Base-by-base conservation (phyloP, 2,888 invertebrate species). In the Julus scanicus region DNA sequence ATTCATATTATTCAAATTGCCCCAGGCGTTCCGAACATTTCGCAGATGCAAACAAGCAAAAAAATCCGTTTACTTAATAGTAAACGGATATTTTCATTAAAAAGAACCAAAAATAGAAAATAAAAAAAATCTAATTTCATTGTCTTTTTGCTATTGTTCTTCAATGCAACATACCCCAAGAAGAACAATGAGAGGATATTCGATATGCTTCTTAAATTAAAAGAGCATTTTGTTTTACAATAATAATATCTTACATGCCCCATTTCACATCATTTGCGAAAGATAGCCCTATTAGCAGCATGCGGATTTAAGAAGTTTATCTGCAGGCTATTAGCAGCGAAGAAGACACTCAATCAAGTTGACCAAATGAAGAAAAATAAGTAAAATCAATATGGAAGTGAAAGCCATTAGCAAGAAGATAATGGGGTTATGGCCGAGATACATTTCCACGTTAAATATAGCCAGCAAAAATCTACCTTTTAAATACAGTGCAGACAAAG, bases 281-380 rank as follows among this genome's bases (percentile, higher is more conserved):
- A 44, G 29, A 71, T 71, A 71, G 13, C 29, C 71, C 71, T 71
- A 29, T 71, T 71, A 71, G 8, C n/a, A 29, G 29, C 29, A 71
- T 29, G 29, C 71, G 11, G 29, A 71, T 71, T 71, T 29, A 71
- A 71, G 29, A 29, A 71, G 71, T 29, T 71, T 29, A 71, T 71
- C 71, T 9, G 5, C 11, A 9, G 71, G 71, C 71, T 71, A 71
- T 71, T 71, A 71, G 71, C 71, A 13, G 71, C 11, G 71, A 13
- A 71, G 71, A 71, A 29, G 71, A 71, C 71, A 71, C 11, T 29
- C 29, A 29, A 71, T 71, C 9, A 29, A 71, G 71, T 29, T 71
- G 71, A 71, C 71, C 71, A 71, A 71, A 71, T 71, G 71, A 71
- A 71, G 71, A 71, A 71, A 71, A 71, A 71, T 71, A 71, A 71